Base-by-base conservation (phyloP, 2,113 vertebrate species). In the Ascaphus truei region DNA sequence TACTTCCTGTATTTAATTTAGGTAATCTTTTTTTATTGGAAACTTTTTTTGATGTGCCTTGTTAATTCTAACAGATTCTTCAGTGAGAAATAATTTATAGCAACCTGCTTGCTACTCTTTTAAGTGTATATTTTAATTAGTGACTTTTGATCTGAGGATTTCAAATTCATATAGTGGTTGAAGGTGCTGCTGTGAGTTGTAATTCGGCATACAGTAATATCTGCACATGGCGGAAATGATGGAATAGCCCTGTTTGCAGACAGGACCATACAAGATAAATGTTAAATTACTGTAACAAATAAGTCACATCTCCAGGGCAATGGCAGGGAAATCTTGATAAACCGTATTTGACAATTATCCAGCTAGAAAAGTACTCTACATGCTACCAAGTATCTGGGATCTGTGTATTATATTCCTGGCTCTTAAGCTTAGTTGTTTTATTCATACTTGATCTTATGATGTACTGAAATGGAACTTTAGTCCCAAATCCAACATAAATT, bases 31-130 rank as follows among this genome's bases (percentile, higher is more conserved):
- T 67, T 16, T 52, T n/a, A 63, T 62, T 16, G 3, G 18, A 67
- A 13, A 37, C 12, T 52, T 23, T 0, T 50, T 20, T 67, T 64
- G 23, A 68, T 50, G 41, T 62, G 23, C 41, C 4, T 20, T 27
- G 25, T 57, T 72, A 48, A 65, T 73, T 57, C 18, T 36, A 56
- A 30, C n/a, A 62, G 13, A 41, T 7, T 25, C 68, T 2, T 6
- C 1, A 0, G 51, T 71, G 71, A 36, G 16, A 45, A 62, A n/a
- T 60, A 2, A 45, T 55, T 23, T 65, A 25, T 50, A 36, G 45
- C 39, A 68, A 15, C 31, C 36, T 68, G 41, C 13, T 51, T 27
- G 39, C 7, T 39, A 1, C 9, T 3, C 27, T 11, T 62, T 71
- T 66, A 68, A 55, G 37, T 51, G 0, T 3, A 22, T 53, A 0